Conservation (phyloP, 2,888 invertebrate species). For the Lasioglossum villosulum region DNA sequence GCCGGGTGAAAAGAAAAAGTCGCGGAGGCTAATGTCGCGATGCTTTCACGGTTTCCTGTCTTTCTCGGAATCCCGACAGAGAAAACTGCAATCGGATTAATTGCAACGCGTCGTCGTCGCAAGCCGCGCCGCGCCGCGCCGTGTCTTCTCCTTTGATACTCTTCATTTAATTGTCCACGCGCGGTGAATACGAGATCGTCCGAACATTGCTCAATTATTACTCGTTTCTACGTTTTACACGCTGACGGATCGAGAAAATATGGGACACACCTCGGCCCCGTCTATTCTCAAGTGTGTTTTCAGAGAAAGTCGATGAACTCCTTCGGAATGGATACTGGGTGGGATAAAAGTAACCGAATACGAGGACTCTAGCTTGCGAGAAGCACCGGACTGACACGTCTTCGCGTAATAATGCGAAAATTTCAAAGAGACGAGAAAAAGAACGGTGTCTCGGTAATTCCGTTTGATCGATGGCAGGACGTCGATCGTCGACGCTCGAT, state of each 20-base stretch:
- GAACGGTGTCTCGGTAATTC: background rate
- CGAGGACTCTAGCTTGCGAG: background rate
- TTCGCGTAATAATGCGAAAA: background rate
- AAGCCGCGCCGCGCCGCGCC: background rate
- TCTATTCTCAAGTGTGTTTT: background rate
- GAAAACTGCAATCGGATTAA: constrained; percentile 48
- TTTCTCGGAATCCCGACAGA: constrained; percentile 28
- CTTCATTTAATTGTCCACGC: background rate
- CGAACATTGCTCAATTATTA: background rate
- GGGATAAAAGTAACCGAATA: background rate
- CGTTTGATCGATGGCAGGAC: background rate
- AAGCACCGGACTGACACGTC: background rate
- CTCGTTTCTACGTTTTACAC: background rate
- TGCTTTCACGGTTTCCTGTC: constrained; percentile 50
- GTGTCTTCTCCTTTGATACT: too few relatives aligned
- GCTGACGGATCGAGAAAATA: background rate
- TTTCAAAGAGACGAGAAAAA: background rate
- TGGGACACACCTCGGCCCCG: background rate
- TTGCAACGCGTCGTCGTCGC: constrained; percentile 11
- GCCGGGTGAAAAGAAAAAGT: constrained; percentile 56
- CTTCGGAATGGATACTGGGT: background rate
- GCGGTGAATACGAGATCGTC: background rate
- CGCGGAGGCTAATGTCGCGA: constrained; percentile 26
- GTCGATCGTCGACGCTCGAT: background rate
- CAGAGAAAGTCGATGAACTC: constrained; percentile 2